Conservation (phyloP, 2,797 vertebrate genomes). For the Mergus octosetaceus region DNA sequence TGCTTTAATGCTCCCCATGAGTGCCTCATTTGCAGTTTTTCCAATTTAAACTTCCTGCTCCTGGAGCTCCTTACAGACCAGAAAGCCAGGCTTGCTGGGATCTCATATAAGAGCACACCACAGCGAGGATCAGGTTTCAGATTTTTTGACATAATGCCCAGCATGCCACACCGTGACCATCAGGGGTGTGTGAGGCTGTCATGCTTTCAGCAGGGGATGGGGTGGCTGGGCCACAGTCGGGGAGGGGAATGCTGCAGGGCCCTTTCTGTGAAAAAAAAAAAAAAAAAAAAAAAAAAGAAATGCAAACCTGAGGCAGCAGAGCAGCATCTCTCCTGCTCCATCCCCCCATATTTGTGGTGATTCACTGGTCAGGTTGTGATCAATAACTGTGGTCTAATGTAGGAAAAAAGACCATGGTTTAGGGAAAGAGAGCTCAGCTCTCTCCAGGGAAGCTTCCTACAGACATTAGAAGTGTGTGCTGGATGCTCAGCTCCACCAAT, state of each 20-base stretch:
- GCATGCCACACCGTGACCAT: accelerated
- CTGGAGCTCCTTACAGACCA: background rate
- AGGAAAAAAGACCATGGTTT: background rate
- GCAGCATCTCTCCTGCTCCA: background rate
- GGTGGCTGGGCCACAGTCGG: background rate
- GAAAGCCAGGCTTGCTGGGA: background rate
- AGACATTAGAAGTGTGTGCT: background rate
- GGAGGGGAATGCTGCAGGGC: background rate
- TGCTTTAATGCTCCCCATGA: background rate
- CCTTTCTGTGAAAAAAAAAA: background rate
- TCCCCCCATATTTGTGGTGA: background rate
- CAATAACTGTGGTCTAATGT: background rate
- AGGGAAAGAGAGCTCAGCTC: background rate
- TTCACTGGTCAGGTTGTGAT: background rate
- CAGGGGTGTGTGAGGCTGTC: no score
- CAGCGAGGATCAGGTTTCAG: background rate
- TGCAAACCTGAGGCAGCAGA: background rate
- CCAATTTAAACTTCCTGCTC: background rate
- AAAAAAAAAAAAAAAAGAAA: background rate
- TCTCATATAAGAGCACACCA: background rate
- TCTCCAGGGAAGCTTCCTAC: background rate
- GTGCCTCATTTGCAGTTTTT: background rate
- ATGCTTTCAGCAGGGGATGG: background rate
- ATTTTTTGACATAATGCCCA: background rate
- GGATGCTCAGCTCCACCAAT: background rate